Base-by-base conservation (phyloP, 2,113 vertebrate species). In the Ctenodactylus gundi region DNA sequence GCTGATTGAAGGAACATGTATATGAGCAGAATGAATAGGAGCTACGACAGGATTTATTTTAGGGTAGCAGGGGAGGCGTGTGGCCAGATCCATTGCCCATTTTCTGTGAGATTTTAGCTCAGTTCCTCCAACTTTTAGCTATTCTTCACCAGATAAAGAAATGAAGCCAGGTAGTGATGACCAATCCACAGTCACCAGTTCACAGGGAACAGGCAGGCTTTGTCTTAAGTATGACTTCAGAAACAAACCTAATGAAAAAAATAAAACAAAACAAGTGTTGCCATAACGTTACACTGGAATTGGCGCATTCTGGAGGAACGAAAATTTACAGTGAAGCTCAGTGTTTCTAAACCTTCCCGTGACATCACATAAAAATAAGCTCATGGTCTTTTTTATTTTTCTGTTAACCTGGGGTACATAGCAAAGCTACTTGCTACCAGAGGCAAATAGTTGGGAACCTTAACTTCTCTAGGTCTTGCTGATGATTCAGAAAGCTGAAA, bases 231-330 rank as follows among this genome's bases (percentile, higher is more conserved):
- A 31, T 34, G 39, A 68, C 49, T 62, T 87, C 12, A 76, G 84
- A 82, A 51, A 36, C 44, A 88, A 62, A 83, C 25, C 64, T 13
- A n/a, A n/a, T n/a, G 14, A 70, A 72, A 58, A n/a, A 70, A 85
- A 57, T 13, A 25, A 36, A 73, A 67, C 46, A 3, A 36, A 36
- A 12, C 23, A 44, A 60, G 36, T 81, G 17, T 34, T 27, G 55
- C 44, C 31, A 46, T 6, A 29, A 36, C 57, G 36, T 80, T 72
- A 34, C 83, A 83, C 80, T 65, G 62, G 62, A 21, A 65, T 17
- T 72, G 27, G n/a, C 34, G 7, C n/a, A 51, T 80, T 86, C 92
- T 85, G 39, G 86, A 94, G 91, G 39, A 25, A 36, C 18, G 92
- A 41, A 77, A 75, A 44, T 68, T 77, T 72, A 57, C 46, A 51